Evolutionary conservation across 2,113 vertebrate species (phyloP), one percentile per base, ranked within the genome.

Genomic region (Oenanthe oenanthe): DNA sequence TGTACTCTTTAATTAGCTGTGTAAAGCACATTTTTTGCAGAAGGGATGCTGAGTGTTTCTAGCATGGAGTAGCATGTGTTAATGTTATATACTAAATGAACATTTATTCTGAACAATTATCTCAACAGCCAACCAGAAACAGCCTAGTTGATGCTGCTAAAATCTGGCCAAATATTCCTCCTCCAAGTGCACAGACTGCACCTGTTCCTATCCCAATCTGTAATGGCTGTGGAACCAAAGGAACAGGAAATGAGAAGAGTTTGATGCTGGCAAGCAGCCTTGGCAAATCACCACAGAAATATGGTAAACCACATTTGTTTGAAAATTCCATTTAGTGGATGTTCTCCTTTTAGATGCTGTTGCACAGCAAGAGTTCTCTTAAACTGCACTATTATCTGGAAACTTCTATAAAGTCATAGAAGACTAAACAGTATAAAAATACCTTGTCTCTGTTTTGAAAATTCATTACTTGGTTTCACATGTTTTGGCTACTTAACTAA

Each of bases 141-240:
- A 97, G 97, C 90, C 80, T 97, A 65, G 92, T 97, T 56, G 98
- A 99, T 94, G 96, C 98, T 40, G 98, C 98, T 96, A 99, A 98
- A 96, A 96, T 98, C 43, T 99, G 99, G 99, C 98, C 98, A 88
- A 98, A 98, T 98, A 98, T 99, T 94, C 98, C 98, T 91, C 98
- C 98, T 94, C 98, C 98, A 61, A 96, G 90, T 88, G 90, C 98
- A 63, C 98, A 98, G 62, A 97, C 98, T 53, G 96, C 98, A 84
- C 97, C 99, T 67, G 78, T 98, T 66, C 96, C 98, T 47, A 88
- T 98, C 83, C 99, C 99, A 29, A 80, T 99, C 87, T 99, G 99
- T 96, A 99, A 99, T 88, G 99, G 99, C 97, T 99, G 99, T 94
- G 98, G 99, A 94, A 98, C 98, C 88, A 97, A 98, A 94, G 98